A percentile compares a stretch with the other conserved stretches of the same genome.
phyloP scores from a whole-genome alignment of 2,888 invertebrate species.

The Brenthis hecate region DNA sequence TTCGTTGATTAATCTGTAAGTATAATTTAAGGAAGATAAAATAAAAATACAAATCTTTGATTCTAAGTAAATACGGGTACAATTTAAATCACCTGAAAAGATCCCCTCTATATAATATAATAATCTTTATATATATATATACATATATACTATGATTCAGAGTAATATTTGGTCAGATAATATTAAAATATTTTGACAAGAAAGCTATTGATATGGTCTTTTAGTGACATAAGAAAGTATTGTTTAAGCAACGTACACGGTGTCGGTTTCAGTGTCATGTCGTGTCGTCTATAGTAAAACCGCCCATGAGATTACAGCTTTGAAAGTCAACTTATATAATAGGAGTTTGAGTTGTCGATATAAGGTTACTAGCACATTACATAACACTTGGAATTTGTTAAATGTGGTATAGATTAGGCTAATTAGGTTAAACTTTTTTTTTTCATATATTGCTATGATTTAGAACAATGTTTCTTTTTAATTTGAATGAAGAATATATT shows the following conservation, averaged over 20 bases:
- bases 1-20: neutral
- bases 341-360: constrained; percentile 44
- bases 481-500: neutral
- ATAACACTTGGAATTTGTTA: constrained; percentile 23
- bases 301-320: constrained; percentile 39
- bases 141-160: no score
- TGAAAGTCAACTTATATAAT: constrained; percentile 54
- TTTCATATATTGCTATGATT: constrained; percentile 13
- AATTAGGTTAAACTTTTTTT: no score
- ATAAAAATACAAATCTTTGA: neutral
- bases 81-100: neutral
- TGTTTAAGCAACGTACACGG: neutral
- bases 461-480: constrained; percentile 9
- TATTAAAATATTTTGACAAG: neutral
- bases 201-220: neutral
- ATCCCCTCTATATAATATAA: neutral
- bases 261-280: constrained; percentile 11
- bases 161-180: no score
- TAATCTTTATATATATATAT: no score
- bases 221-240: neutral
- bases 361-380: constrained; percentile 41
- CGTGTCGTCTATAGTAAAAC: constrained; percentile 6
- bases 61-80: constrained; percentile 1
- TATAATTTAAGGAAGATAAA: neutral
- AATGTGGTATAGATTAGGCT: no score